phyloP scores from a whole-genome alignment of 2,113 vertebrate species.

The Heterotilapia buettikoferi region DNA sequence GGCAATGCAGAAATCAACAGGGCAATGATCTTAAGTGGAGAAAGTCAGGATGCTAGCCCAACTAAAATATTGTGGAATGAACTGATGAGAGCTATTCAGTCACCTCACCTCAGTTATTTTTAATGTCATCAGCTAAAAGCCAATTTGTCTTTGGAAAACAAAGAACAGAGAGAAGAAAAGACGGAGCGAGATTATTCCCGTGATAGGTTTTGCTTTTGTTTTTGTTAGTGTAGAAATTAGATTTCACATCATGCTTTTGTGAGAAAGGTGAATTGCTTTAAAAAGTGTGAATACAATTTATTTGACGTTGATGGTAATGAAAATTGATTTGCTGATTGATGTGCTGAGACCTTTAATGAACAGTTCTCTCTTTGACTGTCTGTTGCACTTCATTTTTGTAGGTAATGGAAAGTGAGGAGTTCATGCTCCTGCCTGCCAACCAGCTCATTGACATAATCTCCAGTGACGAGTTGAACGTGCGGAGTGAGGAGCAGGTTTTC shows the following conservation, averaged over 20 bases:
- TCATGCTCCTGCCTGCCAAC: constrained; percentile 97
- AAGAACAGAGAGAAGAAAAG: neutral
- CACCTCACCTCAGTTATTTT: neutral
- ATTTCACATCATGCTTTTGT: neutral
- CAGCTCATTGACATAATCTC: constrained; percentile 99
- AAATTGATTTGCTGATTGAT: neutral
- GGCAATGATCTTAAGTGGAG: neutral
- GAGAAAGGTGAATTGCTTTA: neutral
- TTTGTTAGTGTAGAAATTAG: neutral
- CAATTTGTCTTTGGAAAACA: neutral
- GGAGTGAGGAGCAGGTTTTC: constrained; percentile 97
- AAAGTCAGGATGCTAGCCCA: neutral
- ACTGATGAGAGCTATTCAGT: neutral
- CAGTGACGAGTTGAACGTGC: constrained; percentile 96
- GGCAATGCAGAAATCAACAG: neutral
- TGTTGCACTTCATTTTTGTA: constrained; percentile 23
- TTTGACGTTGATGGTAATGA: neutral
- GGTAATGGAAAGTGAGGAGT: constrained; percentile 99
- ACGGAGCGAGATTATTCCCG: neutral
- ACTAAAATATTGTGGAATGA: neutral
- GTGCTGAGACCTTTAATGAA: neutral
- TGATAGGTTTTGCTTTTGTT: neutral
- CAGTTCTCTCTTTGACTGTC: neutral
- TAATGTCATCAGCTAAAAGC: neutral
- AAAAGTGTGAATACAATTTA: neutral